phyloP scores from a whole-genome alignment of 2,797 vertebrate genomes.

The Pelochelys cantorii region DNA sequence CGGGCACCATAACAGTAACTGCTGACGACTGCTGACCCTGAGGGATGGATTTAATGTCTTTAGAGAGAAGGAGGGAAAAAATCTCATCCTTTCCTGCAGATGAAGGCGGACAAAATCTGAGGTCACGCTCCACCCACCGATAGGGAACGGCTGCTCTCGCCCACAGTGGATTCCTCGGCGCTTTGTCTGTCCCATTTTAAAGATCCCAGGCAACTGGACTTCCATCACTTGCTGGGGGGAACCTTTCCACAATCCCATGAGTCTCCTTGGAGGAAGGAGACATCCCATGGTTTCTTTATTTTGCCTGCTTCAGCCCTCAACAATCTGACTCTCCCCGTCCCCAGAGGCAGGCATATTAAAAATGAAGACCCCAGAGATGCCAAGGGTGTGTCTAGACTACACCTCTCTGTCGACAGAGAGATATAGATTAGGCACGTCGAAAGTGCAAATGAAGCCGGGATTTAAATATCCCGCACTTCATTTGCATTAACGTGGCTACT shows the following conservation, averaged over 20 bases:
- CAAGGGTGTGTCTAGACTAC: background rate
- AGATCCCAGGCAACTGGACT: background rate
- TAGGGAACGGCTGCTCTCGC: background rate
- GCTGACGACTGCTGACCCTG: slow-evolving; percentile 57
- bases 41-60: background rate
- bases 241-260: background rate
- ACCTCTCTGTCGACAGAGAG: too few relatives aligned
- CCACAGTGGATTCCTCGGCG: background rate
- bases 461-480: too few relatives aligned
- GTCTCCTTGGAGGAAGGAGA: background rate
- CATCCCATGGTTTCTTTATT: background rate
- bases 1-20: slow-evolving; percentile 55
- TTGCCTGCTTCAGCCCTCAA: background rate
- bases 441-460: too few relatives aligned
- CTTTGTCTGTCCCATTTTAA: background rate
- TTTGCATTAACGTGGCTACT: too few relatives aligned
- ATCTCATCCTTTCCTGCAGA: background rate
- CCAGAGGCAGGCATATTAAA: background rate
- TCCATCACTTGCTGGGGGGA: background rate
- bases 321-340: background rate
- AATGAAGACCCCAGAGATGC: background rate
- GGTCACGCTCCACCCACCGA: background rate
- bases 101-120: background rate
- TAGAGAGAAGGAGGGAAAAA: background rate
- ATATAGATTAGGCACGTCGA: too few relatives aligned